Evolutionary conservation across 2,888 invertebrate genomes (phyloP).

Genomic region (Drosophila recens): DNA sequence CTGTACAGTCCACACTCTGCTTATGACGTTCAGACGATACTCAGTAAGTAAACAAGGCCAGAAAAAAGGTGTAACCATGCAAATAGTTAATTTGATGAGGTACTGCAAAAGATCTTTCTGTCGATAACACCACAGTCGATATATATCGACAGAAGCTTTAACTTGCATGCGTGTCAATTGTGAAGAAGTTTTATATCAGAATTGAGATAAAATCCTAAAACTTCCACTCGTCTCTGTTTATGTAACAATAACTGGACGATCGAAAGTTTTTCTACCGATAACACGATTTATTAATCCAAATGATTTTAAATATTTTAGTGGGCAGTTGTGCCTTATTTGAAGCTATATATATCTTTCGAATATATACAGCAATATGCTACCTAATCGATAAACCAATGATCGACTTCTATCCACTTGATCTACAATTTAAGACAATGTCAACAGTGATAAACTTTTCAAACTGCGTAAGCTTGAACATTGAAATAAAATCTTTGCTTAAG

Average conservation of each 20-base stretch:
- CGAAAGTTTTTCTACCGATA: too few relatives aligned
- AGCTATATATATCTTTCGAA: background rate
- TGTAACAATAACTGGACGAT: too few relatives aligned
- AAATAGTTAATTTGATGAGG: background rate
- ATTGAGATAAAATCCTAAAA: too few relatives aligned
- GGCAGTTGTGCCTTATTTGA: too few relatives aligned
- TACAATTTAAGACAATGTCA: background rate
- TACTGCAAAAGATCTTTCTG: background rate
- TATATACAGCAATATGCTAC: background rate
- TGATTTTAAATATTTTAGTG: background rate
- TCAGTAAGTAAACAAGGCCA: background rate
- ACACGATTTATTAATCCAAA: background rate
- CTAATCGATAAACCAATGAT: background rate
- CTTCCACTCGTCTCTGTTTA: too few relatives aligned
- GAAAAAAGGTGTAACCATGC: background rate
- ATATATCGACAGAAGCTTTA: background rate
- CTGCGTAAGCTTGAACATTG: background rate
- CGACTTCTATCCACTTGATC: background rate
- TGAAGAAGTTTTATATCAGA: too few relatives aligned
- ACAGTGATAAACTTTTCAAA: background rate
- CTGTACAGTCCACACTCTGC: slow-evolving; percentile 25
- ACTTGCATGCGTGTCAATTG: too few relatives aligned
- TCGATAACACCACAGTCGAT: background rate
- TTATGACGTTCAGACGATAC: slow-evolving; percentile 8
- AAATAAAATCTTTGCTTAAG: too few relatives aligned